phyloP scores from a whole-genome alignment of 2,888 invertebrate species.

The Lottia scabra region DNA sequence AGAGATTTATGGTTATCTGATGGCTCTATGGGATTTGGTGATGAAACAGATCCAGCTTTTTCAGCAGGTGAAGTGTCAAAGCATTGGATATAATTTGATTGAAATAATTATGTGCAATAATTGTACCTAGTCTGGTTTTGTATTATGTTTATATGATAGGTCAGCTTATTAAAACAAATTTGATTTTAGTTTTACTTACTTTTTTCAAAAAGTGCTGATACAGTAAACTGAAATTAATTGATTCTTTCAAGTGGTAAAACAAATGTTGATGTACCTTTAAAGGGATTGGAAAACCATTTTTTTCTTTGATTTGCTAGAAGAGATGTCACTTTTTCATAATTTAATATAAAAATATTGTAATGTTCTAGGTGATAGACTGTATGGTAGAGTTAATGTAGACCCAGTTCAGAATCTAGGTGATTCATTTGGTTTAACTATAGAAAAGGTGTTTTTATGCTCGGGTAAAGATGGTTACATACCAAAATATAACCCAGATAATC shows the following conservation, averaged over 20 bases:
- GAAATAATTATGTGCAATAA: not conserved
- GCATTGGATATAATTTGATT: too few species aligned
- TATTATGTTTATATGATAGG: too few species aligned
- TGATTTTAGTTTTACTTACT: too few species aligned
- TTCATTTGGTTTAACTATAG: constrained; percentile 61
- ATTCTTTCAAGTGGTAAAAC: too few species aligned
- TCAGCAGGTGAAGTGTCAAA: constrained; percentile 53
- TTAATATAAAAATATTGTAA: not conserved
- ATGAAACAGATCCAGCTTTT: constrained; percentile 59
- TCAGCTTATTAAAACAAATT: too few species aligned
- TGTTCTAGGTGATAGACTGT: constrained; percentile 64
- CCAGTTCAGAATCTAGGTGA: constrained; percentile 64
- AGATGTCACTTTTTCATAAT: too few species aligned
- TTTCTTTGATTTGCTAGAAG: too few species aligned
- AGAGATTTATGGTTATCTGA: constrained; percentile 63
- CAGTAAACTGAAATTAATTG: too few species aligned
- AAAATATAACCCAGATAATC: constrained; percentile 63
- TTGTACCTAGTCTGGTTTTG: too few species aligned
- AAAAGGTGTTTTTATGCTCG: constrained; percentile 68
- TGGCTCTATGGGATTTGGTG: constrained; percentile 43
- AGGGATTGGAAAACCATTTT: too few species aligned
- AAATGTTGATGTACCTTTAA: too few species aligned
- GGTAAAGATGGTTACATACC: constrained; percentile 69
- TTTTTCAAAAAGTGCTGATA: too few species aligned
- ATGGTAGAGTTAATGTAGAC: constrained; percentile 65